phyloP scores from a whole-genome alignment of 2,888 invertebrate species.

The Cantharis nigra region DNA sequence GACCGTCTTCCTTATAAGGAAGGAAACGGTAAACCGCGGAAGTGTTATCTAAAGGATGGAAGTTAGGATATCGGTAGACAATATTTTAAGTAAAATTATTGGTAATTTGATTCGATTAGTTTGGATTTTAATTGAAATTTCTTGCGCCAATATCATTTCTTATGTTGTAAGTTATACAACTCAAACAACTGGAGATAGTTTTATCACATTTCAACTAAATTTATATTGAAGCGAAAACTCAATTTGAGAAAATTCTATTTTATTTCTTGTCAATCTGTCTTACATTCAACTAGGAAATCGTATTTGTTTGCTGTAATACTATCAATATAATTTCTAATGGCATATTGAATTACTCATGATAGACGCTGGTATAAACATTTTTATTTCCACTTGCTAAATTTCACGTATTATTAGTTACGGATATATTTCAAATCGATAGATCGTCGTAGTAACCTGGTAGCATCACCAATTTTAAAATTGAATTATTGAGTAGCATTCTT shows the following conservation, averaged over 20 bases:
- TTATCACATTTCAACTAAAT: neutral
- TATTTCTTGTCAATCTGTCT: neutral
- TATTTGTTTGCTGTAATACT: conserved; percentile 2
- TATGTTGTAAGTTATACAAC: neutral
- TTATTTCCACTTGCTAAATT: neutral
- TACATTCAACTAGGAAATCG: neutral
- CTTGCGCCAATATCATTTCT: neutral
- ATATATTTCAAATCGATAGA: neutral
- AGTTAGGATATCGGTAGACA: too few species aligned
- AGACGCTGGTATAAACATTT: neutral
- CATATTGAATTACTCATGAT: neutral
- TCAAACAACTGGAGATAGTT: neutral
- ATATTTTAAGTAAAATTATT: too few species aligned
- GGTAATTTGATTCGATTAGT: too few species aligned
- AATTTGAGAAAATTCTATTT: neutral
- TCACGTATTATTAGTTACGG: neutral
- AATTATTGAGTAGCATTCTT: neutral
- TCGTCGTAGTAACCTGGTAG: neutral
- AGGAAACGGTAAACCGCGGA: too few species aligned
- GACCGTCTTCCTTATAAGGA: too few species aligned
- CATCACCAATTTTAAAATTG: neutral
- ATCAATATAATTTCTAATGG: neutral
- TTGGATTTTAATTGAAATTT: neutral
- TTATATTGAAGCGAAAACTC: neutral
- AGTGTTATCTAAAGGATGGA: too few species aligned